Evolutionary conservation across 2,113 vertebrate genomes (phyloP).

Genomic region (Phycodurus eques): DNA sequence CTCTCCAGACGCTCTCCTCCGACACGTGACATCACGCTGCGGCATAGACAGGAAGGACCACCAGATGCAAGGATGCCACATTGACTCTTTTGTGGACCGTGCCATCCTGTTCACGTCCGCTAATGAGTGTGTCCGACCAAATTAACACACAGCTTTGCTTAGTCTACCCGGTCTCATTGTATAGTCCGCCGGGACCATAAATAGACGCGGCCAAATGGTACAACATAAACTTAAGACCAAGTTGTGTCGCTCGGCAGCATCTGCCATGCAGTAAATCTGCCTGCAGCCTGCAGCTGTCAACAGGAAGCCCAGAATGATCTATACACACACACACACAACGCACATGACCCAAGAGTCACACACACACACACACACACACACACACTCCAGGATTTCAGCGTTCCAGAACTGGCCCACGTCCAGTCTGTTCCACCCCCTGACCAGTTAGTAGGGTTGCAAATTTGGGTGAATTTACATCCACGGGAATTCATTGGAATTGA

Average conservation of each 20-base stretch:
- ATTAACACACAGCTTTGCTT: slow-evolving; percentile 33
- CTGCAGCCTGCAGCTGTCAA: slow-evolving; percentile 72
- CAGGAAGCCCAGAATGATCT: slow-evolving; percentile 69
- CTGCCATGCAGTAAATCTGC: slow-evolving; percentile 69
- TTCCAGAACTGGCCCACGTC: slow-evolving; percentile 36
- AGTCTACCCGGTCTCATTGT: slow-evolving; percentile 52
- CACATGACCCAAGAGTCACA: slow-evolving; percentile 21
- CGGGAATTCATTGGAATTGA: not conserved
- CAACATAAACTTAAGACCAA: slow-evolving; percentile 60
- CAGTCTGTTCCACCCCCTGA: slow-evolving; percentile 19
- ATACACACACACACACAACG: slow-evolving; percentile 34
- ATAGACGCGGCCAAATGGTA: slow-evolving; percentile 65
- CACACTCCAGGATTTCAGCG: slow-evolving; percentile 48
- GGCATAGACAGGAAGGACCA: slow-evolving; percentile 26
- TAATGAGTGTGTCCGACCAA: slow-evolving; percentile 56
- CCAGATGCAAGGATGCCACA: slow-evolving; percentile 55
- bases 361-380: slow-evolving; percentile 9
- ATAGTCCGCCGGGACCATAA: slow-evolving; percentile 42
- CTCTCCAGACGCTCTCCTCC: slow-evolving; percentile 45
- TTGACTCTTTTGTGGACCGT: slow-evolving; percentile 43
- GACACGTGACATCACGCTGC: slow-evolving; percentile 53
- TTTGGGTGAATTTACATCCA: not conserved
- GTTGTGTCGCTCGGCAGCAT: slow-evolving; percentile 64
- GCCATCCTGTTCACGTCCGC: slow-evolving; percentile 44
- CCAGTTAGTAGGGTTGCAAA: slow-evolving; percentile 14